Conservation (phyloP, 2,797 vertebrate species). For the Sebastes baramenuke region DNA sequence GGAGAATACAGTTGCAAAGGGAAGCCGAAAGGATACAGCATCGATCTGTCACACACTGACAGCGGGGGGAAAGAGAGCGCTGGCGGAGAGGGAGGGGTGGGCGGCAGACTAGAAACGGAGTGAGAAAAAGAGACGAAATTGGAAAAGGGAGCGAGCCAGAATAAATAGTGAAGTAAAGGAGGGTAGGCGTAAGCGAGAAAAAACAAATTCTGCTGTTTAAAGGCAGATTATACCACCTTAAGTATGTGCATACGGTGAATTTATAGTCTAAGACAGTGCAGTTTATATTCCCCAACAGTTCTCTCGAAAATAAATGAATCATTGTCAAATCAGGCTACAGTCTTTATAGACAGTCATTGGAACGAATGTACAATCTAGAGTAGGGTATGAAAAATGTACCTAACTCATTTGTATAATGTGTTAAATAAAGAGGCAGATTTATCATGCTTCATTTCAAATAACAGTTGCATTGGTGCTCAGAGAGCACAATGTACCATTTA, state of each 20-base stretch:
- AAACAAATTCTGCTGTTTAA: constrained; percentile 38
- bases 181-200: constrained; percentile 29
- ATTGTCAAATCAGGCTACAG: not conserved
- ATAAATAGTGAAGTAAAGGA: constrained; percentile 46
- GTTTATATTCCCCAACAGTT: not conserved
- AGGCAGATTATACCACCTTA: constrained; percentile 3
- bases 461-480: not conserved
- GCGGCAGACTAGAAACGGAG: constrained; percentile 35
- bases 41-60: constrained; percentile 78
- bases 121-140: constrained; percentile 53
- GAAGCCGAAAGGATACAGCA: constrained; percentile 75
- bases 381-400: not conserved
- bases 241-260: not conserved
- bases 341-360: not conserved
- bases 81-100: constrained; percentile 29
- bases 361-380: not conserved
- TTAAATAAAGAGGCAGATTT: not conserved
- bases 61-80: constrained; percentile 42
- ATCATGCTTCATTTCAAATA: not conserved
- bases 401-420: not conserved
- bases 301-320: not conserved
- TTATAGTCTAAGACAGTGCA: not conserved
- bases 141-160: constrained; percentile 47
- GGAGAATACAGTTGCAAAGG: constrained; percentile 81
- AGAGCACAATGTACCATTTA: not conserved